Percentiles rank a stretch among this genome's conserved stretches.
phyloP scores from a whole-genome alignment of 2,113 vertebrate species.

The Chionomys nivalis region DNA sequence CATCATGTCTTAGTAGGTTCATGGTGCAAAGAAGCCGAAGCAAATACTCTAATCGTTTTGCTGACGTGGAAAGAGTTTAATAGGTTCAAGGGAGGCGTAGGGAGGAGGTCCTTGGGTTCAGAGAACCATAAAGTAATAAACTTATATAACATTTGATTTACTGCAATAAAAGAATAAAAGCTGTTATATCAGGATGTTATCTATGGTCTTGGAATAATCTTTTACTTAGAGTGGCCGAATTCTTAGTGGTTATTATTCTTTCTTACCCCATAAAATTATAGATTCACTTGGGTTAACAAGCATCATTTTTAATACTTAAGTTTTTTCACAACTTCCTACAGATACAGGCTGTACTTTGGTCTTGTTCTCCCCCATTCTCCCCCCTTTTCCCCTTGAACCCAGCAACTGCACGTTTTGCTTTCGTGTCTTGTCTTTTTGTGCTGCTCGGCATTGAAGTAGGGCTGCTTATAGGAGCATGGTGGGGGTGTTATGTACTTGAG shows the following conservation, averaged over 20 bases:
- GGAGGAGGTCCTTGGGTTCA: conserved; percentile 63
- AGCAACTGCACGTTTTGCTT: neutral
- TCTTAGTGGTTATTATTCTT: neutral
- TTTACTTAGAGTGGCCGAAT: conserved; percentile 11
- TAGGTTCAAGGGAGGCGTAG: conserved; percentile 45
- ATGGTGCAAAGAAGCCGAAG: neutral
- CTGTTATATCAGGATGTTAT: neutral
- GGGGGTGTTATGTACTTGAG: neutral
- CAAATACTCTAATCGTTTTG: neutral
- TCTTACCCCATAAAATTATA: neutral
- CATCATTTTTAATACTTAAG: neutral
- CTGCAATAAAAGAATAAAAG: conserved; percentile 62
- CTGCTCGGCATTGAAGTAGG: neutral
- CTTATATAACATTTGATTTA: conserved; percentile 28
- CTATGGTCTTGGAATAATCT: conserved; percentile 16
- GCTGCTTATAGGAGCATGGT: too few relatives aligned
- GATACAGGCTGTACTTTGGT: too few relatives aligned
- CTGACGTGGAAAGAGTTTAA: conserved; percentile 51
- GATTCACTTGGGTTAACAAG: neutral
- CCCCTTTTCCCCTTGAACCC: neutral
- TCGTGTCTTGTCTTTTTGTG: neutral
- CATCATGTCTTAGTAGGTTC: neutral
- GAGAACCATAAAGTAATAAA: conserved; percentile 73
- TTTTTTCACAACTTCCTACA: neutral
- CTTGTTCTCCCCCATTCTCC: too few relatives aligned